These are phyloP conservation scores for Melitaea cinxia DNA, from an alignment of 1,140 invertebrate genomes.

Conservation along the genomic window DNA sequence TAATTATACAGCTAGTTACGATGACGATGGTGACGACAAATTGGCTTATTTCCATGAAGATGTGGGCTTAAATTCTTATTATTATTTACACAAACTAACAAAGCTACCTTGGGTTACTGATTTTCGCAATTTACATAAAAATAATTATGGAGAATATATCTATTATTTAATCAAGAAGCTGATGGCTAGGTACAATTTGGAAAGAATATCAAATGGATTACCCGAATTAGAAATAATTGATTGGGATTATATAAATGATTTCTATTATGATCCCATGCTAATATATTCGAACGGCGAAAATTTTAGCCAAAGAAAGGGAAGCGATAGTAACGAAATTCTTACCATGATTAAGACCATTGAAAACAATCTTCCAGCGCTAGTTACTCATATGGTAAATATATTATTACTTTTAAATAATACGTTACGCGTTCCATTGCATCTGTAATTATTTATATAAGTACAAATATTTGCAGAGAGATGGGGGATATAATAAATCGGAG, in stretches of 20 bases:
- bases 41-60: constrained; percentile 73
- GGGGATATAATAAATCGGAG: constrained; percentile 62
- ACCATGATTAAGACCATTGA: constrained; percentile 62
- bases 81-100: constrained; percentile 61
- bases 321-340: constrained; percentile 43
- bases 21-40: constrained; percentile 56
- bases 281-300: constrained; percentile 70
- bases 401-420: background rate
- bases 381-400: constrained; percentile 60
- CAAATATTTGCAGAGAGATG: constrained; percentile 63
- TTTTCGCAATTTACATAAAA: constrained; percentile 27
- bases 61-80: constrained; percentile 69
- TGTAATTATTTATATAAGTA: constrained; percentile 24
- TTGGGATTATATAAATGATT: constrained; percentile 52
- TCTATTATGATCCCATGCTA: constrained; percentile 66
- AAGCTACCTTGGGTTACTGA: constrained; percentile 46
- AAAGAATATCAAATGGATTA: constrained; percentile 68
- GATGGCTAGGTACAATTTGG: constrained; percentile 66
- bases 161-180: constrained; percentile 67
- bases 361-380: constrained; percentile 54
- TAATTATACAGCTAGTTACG: constrained; percentile 61
- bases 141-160: constrained; percentile 52
- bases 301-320: constrained; percentile 49
- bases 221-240: constrained; percentile 54
- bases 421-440: background rate